Base-by-base conservation (phyloP, 2,888 invertebrate genomes). In the Sarcophaga carnaria region DNA sequence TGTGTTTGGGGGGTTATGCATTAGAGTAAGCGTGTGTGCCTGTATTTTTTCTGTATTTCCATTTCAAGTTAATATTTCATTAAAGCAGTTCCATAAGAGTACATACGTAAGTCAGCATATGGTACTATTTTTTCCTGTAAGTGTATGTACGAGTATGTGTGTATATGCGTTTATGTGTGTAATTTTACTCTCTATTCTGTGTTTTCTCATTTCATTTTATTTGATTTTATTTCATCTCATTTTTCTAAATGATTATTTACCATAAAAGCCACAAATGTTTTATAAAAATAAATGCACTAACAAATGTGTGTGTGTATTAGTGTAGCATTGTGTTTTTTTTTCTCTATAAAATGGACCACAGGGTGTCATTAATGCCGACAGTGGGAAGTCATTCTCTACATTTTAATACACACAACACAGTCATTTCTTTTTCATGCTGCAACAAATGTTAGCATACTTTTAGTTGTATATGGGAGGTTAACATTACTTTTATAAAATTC, bases 201-300 rank as follows among this genome's bases (percentile, higher is more conserved):
- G 5, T 78, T 80, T 63, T 22, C 5, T 22, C 2, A 25, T 66
- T 64, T 69, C 66, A 17, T 49, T 78, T 59, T n/a, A 37, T 66
- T 64, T 74, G 49, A 45, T 79, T 81, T 80, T 71, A 71, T 79
- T 79, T 86, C 72, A 69, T 83, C 64, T 70, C 59, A 71, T 87
- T 77, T 72, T 67, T 78, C 22, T 67, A 74, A 84, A 84, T 89
- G 89, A 91, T 91, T 91, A 92, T 92, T 90, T 90, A 90, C 90
- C 91, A 89, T 90, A 91, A 91, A 90, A 91, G 89, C 92, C 91
- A 89, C 91, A 92, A 92, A 92, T 91, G 91, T 91, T 90, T 89
- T 90, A 91, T 90, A 91, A 91, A 92, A 89, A 90, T 90, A 91
- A 92, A 91, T 91, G 90, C 90, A 91, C 54, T 54, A 17, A 12